These are phyloP conservation scores for Embiotoca jacksoni DNA, from an alignment of 2,113 vertebrate species.

Conservation along the genomic window DNA sequence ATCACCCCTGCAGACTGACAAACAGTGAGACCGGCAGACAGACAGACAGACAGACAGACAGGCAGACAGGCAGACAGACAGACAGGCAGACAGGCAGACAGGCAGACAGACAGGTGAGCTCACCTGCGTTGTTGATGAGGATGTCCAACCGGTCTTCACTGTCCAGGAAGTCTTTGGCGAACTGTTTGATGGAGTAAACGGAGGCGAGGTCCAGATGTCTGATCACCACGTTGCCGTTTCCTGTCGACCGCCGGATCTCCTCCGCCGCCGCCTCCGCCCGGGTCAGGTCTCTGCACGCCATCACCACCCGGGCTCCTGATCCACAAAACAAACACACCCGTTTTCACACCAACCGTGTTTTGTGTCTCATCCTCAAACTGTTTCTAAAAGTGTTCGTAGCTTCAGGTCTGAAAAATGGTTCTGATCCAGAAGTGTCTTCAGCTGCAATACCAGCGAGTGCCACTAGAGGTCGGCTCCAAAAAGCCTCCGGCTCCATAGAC, in stretches of 20 bases:
- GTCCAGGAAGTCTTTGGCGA: constrained; percentile 77
- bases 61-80: not conserved
- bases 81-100: not conserved
- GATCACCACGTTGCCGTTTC: constrained; percentile 81
- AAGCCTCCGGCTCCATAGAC: no score
- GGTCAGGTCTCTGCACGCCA: constrained; percentile 83
- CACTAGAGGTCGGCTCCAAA: no score
- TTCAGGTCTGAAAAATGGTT: no score
- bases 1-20: constrained; percentile 77
- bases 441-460: no score
- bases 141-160: constrained; percentile 82
- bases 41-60: not conserved
- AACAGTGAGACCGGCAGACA: not conserved
- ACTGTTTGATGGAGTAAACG: constrained; percentile 73
- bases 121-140: constrained; percentile 85
- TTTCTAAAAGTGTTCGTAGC: no score
- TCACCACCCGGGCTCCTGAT: constrained; percentile 80
- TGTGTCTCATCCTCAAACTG: no score
- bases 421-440: no score
- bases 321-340: constrained; percentile 3
- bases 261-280: constrained; percentile 71
- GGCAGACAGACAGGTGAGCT: not conserved
- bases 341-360: no score
- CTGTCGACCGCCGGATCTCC: constrained; percentile 69
- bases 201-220: constrained; percentile 82